phyloP scores from a whole-genome alignment of 2,797 vertebrate species.

The Nannoperca obscura region DNA sequence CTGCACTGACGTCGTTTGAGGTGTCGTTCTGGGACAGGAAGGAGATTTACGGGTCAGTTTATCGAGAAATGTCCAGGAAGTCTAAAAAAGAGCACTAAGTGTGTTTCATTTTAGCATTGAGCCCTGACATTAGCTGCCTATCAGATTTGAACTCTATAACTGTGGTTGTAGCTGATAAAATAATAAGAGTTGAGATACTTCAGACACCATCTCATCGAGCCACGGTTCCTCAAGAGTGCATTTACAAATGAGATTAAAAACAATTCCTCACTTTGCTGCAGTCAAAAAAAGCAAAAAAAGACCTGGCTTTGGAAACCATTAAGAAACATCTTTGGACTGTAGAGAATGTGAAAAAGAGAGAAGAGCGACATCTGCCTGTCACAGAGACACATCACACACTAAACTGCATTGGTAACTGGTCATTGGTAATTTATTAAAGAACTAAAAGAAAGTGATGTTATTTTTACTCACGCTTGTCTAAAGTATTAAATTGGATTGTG shows the following conservation, averaged over 20 bases:
- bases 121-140: not conserved
- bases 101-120: constrained; percentile 2
- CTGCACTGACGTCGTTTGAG: constrained; percentile 9
- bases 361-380: constrained; percentile 53
- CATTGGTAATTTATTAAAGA: not conserved
- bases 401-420: not conserved
- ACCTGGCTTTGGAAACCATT: not conserved
- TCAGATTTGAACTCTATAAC: not conserved
- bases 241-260: constrained; percentile 32
- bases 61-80: not conserved
- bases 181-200: not conserved
- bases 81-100: constrained; percentile 4
- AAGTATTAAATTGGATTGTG: not conserved
- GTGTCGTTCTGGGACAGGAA: constrained; percentile 3
- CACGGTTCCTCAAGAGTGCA: not conserved
- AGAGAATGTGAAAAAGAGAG: not conserved
- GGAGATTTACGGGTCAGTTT: constrained; percentile 29
- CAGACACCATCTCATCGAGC: not conserved
- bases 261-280: not conserved
- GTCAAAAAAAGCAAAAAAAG: not conserved
- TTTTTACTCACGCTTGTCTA: not conserved
- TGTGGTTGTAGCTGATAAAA: not conserved
- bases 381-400: not conserved
- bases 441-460: not conserved
- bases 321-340: not conserved